A percentile compares a stretch with the other conserved stretches of the same genome.
phyloP scores from a whole-genome alignment of 2,113 vertebrate genomes.

The Nestor notabilis region DNA sequence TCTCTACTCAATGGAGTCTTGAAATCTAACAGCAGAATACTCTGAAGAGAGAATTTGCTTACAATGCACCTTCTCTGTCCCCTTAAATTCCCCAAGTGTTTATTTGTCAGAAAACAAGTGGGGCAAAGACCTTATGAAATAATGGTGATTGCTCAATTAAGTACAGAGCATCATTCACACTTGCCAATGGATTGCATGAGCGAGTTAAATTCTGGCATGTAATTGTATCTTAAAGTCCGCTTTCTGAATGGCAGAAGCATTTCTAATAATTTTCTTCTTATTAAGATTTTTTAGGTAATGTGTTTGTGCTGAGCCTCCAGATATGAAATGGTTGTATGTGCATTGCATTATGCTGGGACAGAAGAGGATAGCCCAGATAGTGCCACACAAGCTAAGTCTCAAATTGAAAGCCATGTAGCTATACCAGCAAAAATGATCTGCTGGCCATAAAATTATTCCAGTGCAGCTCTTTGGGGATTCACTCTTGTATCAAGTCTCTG shows the following conservation, averaged over 20 bases:
- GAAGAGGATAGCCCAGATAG: neutral
- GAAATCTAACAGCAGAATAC: neutral
- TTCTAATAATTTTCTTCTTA: neutral
- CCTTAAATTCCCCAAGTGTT: neutral
- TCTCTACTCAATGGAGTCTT: neutral
- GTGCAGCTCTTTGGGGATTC: neutral
- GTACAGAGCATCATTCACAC: neutral
- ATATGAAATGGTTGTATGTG: neutral
- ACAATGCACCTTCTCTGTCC: neutral
- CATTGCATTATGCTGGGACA: neutral
- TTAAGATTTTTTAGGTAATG: neutral
- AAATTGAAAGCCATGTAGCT: neutral
- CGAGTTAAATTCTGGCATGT: neutral
- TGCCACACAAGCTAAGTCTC: neutral
- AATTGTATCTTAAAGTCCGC: neutral
- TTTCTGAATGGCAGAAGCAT: neutral
- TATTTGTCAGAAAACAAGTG: neutral
- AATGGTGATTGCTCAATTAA: neutral
- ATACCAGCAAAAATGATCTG: neutral
- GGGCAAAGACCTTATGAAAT: neutral
- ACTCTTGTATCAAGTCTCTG: neutral
- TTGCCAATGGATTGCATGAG: neutral
- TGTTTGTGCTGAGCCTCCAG: neutral
- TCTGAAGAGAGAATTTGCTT: conserved; percentile 9
- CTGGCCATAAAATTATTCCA: neutral